Evolutionary conservation across 2,797 vertebrate genomes (phyloP), one percentile per base, ranked within the genome.

Genomic region (Diglossa cyanea): DNA sequence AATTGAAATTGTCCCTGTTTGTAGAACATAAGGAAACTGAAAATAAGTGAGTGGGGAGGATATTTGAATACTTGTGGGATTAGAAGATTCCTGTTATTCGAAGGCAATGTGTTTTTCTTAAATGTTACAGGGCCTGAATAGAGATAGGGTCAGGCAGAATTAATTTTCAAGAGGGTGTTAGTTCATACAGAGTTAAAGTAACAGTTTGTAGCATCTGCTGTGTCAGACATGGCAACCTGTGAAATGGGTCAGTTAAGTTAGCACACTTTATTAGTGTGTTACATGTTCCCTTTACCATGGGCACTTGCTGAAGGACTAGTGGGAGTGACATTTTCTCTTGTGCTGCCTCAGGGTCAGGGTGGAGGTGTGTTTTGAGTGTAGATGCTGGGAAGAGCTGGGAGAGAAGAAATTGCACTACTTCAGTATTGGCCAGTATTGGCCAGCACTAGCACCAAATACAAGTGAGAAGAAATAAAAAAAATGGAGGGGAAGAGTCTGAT

Each of bases 391-490:
- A 87, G 50, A 94, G 42, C 75, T 2, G 17, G 87, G 81, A 83
- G 65, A 82, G 57, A 79, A 19, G 7, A 79, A 82, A 47, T 71
- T 63, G 75, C 21, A 23, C 48, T 91, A n/a, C 30, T 48, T 88
- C 8, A 11, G n/a, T 55, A 37, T 85, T 92, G 71, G 40, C 76
- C 8, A 12, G n/a, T 54, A 39, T 86, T 92, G 81, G 39, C 77
- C 90, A 85, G 80, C 77, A 47, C 37, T 94, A 92, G 92, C 92
- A 94, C 92, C 84, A 66, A 78, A 78, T 94, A 95, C 91, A 88
- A 83, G 78, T 93, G 66, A 67, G 45, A 78, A 86, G 20, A 88
- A 88, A 55, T n/a, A 23, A 77, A 90, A 90, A 76, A 58, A 39
- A 50, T 16, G 42, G 19, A 53, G 25, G 23, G 28, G 23, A 23